Conservation (phyloP, 2,888 invertebrate species). For the Chalcis sispes region DNA sequence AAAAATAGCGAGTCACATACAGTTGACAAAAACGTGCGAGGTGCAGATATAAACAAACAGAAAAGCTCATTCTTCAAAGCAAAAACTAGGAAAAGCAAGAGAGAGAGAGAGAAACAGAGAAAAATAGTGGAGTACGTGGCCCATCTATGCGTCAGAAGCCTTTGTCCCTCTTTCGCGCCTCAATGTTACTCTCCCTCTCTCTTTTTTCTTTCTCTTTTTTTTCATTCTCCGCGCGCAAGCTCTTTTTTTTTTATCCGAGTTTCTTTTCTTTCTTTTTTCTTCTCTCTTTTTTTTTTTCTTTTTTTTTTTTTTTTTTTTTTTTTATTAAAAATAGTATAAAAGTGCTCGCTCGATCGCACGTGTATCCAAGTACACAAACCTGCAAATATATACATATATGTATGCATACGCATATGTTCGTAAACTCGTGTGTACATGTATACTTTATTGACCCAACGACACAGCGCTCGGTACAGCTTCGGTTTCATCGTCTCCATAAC, state of each 20-base stretch:
- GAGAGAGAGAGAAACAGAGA: background rate
- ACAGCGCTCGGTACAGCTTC: background rate
- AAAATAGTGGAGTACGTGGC: too few species aligned
- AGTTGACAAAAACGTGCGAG: too few species aligned
- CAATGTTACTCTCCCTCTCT: too few species aligned
- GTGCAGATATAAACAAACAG: background rate
- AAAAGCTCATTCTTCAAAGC: background rate
- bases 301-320: constrained; percentile 18
- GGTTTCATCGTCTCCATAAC: background rate
- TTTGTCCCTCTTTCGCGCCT: constrained; percentile 26
- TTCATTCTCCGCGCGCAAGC: background rate
- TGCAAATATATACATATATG: background rate
- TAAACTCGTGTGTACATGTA: background rate
- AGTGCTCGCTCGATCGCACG: constrained; percentile 33
- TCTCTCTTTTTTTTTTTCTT: too few species aligned
- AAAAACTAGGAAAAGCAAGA: background rate
- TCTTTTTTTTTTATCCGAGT: background rate
- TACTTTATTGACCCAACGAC: too few species aligned
- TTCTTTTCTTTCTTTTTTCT: too few species aligned
- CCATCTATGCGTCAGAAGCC: background rate
- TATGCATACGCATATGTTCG: background rate
- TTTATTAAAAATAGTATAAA: constrained; percentile 43
- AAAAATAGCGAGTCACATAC: too few species aligned
- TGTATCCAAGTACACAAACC: background rate
- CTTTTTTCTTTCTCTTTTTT: constrained; percentile 3